Evolutionary conservation across 2,888 invertebrate species (phyloP).

Genomic region (Tortrix viridana): DNA sequence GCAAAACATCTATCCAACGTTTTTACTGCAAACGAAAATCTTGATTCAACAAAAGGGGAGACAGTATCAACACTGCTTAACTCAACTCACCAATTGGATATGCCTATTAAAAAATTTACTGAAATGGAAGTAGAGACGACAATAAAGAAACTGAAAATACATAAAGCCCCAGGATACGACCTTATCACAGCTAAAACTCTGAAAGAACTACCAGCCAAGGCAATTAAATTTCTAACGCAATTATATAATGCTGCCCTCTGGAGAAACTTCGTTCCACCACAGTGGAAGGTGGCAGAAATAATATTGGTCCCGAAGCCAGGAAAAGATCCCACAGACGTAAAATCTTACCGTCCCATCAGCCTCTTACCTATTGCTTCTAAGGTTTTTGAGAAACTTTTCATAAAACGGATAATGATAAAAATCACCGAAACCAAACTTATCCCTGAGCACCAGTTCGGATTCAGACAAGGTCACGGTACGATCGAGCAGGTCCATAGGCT

Average conservation of each 20-base stretch:
- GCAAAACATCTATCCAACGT: neutral
- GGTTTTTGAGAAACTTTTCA: constrained; percentile 28
- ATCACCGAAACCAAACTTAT: neutral
- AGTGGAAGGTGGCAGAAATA: too few species aligned
- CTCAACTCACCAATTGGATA: too few species aligned
- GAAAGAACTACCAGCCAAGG: constrained; percentile 1
- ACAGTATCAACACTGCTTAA: too few species aligned
- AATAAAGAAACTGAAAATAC: neutral
- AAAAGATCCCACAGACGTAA: too few species aligned
- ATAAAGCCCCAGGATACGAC: constrained; percentile 12
- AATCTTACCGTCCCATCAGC: too few species aligned
- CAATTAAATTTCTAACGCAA: neutral
- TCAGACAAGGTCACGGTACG: constrained; percentile 24
- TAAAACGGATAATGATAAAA: neutral
- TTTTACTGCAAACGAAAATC: constrained; percentile 3
- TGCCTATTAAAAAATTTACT: too few species aligned
- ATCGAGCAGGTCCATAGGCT: constrained; percentile 20
- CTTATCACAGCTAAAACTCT: constrained; percentile 1
- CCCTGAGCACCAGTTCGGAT: constrained; percentile 32
- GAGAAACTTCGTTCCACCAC: too few species aligned
- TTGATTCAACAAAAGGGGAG: too few species aligned
- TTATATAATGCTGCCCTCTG: neutral
- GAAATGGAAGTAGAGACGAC: neutral
- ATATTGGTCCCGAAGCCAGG: too few species aligned
- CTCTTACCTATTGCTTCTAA: constrained; percentile 24